These are phyloP conservation scores for Fistularia tabacaria DNA, from an alignment of 2,797 vertebrate species.

Conservation along the genomic window DNA sequence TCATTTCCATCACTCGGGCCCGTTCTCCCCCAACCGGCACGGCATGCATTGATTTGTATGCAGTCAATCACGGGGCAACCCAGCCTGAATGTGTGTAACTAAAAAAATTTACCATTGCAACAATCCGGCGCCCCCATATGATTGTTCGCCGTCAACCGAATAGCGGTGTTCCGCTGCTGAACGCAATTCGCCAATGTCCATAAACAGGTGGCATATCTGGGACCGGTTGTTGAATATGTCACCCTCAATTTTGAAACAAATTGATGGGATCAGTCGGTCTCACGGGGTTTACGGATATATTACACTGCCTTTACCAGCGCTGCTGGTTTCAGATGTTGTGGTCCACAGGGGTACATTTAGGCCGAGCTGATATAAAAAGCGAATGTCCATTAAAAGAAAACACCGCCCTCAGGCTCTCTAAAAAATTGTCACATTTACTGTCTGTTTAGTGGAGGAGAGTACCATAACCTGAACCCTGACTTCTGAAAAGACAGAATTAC, in stretches of 20 bases:
- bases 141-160: slow-evolving; percentile 23
- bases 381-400: too few relatives aligned
- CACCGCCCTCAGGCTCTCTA: too few relatives aligned
- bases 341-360: too few relatives aligned
- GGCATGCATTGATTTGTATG: slow-evolving; percentile 58
- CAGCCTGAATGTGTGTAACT: slow-evolving; percentile 53
- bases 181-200: slow-evolving; percentile 26
- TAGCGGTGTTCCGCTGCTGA: slow-evolving; percentile 28
- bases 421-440: too few relatives aligned
- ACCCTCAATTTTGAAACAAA: slow-evolving; percentile 48
- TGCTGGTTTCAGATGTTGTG: too few relatives aligned
- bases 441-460: too few relatives aligned
- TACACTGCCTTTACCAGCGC: too few relatives aligned
- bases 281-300: slow-evolving; percentile 8
- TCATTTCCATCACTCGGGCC: slow-evolving; percentile 50
- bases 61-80: slow-evolving; percentile 46
- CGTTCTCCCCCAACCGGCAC: slow-evolving; percentile 47
- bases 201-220: slow-evolving; percentile 40
- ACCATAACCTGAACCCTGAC: too few relatives aligned
- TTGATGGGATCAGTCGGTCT: slow-evolving; percentile 47
- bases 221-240: slow-evolving; percentile 36
- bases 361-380: too few relatives aligned
- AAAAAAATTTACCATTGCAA: slow-evolving; percentile 24
- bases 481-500: too few relatives aligned
- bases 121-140: slow-evolving; percentile 15